These are phyloP conservation scores for Luehdorfia chinensis DNA, from an alignment of 1,140 invertebrate genomes.

Conservation along the genomic window DNA sequence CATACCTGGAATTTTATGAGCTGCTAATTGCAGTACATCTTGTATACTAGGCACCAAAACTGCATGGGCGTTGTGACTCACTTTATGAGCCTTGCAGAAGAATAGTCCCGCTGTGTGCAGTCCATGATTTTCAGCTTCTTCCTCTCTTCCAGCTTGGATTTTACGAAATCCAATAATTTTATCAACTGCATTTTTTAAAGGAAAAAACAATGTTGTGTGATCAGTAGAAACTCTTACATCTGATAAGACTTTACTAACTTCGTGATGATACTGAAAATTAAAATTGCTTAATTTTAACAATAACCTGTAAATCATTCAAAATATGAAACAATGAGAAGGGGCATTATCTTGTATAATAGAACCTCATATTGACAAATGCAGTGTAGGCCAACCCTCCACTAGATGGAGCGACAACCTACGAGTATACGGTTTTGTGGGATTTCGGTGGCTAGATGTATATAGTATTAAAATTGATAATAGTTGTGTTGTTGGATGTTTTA, in stretches of 20 bases:
- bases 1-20: constrained; percentile 74
- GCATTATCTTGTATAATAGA: too few species aligned
- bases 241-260: constrained; percentile 59
- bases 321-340: too few species aligned
- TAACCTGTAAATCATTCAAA: constrained; percentile 17
- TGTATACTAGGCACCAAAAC: constrained; percentile 82
- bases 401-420: too few species aligned
- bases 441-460: too few species aligned
- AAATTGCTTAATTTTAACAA: constrained; percentile 31
- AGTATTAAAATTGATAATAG: too few species aligned
- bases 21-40: constrained; percentile 81
- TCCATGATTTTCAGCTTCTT: constrained; percentile 68
- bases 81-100: constrained; percentile 57
- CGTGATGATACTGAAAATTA: constrained; percentile 55
- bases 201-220: constrained; percentile 79
- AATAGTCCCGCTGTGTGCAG: constrained; percentile 65
- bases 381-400: too few species aligned
- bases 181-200: constrained; percentile 78
- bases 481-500: too few species aligned
- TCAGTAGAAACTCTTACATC: constrained; percentile 58
- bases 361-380: too few species aligned
- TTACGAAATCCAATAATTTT: constrained; percentile 81
- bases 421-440: too few species aligned
- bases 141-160: constrained; percentile 50
- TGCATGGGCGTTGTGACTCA: constrained; percentile 70